A percentile compares a stretch with the other conserved stretches of the same genome.
Conservation (phyloP, 2,888 invertebrate genomes). For the Calliopum simillimum region DNA sequence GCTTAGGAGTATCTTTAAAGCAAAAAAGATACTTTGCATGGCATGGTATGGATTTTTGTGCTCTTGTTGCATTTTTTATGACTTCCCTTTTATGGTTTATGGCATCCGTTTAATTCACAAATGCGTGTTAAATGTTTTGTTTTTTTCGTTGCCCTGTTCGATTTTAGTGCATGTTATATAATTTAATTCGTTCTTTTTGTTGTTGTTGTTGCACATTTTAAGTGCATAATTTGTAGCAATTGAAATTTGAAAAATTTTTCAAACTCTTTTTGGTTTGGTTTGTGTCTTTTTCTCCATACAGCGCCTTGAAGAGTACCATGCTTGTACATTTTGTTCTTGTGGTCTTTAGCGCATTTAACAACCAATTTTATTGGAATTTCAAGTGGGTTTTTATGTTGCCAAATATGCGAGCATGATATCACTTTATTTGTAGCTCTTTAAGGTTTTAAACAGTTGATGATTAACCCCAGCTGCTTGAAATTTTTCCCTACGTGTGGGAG, state of each 20-base stretch:
- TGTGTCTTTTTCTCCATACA: too few species aligned
- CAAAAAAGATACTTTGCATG: neutral
- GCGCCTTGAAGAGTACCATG: too few species aligned
- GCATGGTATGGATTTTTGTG: neutral
- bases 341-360: too few species aligned
- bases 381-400: too few species aligned
- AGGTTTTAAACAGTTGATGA: too few species aligned
- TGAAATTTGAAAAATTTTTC: neutral
- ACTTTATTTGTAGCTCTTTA: too few species aligned
- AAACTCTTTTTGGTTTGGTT: neutral
- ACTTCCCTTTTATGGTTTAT: conserved; percentile 13
- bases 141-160: neutral
- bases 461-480: too few species aligned
- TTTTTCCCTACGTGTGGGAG: too few species aligned
- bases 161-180: neutral
- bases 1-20: too few species aligned
- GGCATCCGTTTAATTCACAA: conserved; percentile 22
- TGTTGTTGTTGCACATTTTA: neutral
- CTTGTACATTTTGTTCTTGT: too few species aligned
- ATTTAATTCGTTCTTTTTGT: conserved; percentile 1
- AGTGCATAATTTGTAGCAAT: neutral
- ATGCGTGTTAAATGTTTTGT: conserved; percentile 8
- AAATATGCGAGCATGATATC: neutral
- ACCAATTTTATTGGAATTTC: too few species aligned
- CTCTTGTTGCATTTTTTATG: conserved; percentile 3